Percentiles rank a stretch among this genome's conserved stretches.
Evolutionary conservation across 2,797 vertebrate genomes (phyloP).

Genomic region (Acipenser oxyrinchus): DNA sequence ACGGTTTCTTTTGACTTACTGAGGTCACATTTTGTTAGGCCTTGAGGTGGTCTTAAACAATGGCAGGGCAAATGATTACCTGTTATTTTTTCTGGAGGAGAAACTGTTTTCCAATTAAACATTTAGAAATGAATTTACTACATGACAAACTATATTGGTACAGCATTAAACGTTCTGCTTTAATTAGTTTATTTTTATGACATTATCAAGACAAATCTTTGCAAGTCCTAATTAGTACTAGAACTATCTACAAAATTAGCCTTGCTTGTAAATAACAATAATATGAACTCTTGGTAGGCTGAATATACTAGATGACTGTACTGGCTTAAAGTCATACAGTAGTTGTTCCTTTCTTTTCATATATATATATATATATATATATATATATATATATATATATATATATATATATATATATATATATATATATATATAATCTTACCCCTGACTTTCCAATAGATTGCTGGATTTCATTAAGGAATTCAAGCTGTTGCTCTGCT

Average conservation of each 20-base stretch:
- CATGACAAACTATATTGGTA: too few species aligned
- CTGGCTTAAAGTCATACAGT: neutral
- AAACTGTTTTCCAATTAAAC: neutral
- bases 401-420: neutral
- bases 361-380: neutral
- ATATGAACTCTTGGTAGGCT: too few species aligned
- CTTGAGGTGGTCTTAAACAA: neutral
- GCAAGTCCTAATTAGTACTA: too few species aligned
- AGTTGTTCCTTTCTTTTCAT: neutral
- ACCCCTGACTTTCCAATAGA: constrained; percentile 89
- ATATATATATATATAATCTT: constrained; percentile 18
- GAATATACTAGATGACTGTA: too few species aligned
- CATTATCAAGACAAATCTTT: too few species aligned
- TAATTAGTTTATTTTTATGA: too few species aligned
- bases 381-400: neutral
- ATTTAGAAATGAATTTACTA: neutral
- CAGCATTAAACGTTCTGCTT: too few species aligned
- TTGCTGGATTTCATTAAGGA: constrained; percentile 85
- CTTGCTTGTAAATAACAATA: too few species aligned
- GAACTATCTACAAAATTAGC: too few species aligned
- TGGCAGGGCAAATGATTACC: neutral
- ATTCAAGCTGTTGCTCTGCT: constrained; percentile 88
- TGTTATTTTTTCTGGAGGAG: neutral
- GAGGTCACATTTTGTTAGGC: neutral
- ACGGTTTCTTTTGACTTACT: constrained; percentile 4